phyloP scores from a whole-genome alignment of 1,140 invertebrate species.

The Drosophila tani region DNA sequence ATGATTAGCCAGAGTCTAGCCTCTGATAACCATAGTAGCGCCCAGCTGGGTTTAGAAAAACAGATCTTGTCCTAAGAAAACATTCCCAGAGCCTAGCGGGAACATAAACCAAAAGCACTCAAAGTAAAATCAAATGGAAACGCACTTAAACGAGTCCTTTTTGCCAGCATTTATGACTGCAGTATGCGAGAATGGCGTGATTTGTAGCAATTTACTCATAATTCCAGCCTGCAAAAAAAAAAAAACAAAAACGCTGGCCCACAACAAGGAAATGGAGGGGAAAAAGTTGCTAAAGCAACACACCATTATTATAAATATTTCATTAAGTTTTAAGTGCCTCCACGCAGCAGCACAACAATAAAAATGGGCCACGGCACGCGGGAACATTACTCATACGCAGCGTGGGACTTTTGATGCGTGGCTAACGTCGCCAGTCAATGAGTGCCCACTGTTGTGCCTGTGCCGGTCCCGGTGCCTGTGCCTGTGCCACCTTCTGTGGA shows the following conservation, averaged over 20 bases:
- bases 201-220: constrained; percentile 75
- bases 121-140: constrained; percentile 37
- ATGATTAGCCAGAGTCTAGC: constrained; percentile 17
- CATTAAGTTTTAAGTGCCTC: constrained; percentile 80
- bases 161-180: constrained; percentile 58
- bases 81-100: not conserved
- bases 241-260: not conserved
- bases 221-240: constrained; percentile 38
- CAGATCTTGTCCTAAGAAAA: constrained; percentile 18
- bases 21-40: constrained; percentile 14
- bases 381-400: constrained; percentile 77
- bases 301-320: constrained; percentile 81
- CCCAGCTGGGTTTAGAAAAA: not conserved
- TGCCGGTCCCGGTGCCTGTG: not conserved
- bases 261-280: constrained; percentile 40
- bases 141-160: constrained; percentile 49
- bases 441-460: constrained; percentile 17
- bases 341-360: constrained; percentile 70
- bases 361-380: constrained; percentile 57
- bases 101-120: constrained; percentile 39
- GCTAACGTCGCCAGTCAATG: constrained; percentile 36
- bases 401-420: constrained; percentile 57
- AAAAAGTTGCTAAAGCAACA: constrained; percentile 59
- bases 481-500: constrained; percentile 25
- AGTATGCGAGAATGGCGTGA: constrained; percentile 65